Base-by-base conservation (phyloP, 1,140 invertebrate species). In the Pogonomyrmex californicus region DNA sequence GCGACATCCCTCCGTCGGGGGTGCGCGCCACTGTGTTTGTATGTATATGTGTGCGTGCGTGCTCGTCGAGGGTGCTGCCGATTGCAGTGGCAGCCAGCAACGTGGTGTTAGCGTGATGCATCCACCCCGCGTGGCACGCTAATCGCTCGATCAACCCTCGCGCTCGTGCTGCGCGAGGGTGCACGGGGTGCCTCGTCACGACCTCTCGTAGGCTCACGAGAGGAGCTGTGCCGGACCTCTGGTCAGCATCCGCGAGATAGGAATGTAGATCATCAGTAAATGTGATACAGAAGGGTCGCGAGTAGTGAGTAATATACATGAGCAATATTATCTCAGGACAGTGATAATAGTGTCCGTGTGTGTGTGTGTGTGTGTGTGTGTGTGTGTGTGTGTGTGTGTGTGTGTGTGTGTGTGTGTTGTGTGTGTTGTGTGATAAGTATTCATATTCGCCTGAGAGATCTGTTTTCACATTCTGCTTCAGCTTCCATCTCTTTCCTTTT, bases 1-100 rank as follows among this genome's bases (percentile, higher is more conserved):
- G 89, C 87, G 86, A 86, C 68, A 85, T 71, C 79, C 87, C 44
- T 77, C 38, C 66, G 83, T 75, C 62, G 88, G 76, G 86, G 86
- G 81, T 91, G 81, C 76, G 86, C 81, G 88, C 73, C 60, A 56
- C 60, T 63, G 68, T 49, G 49, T 62, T 1, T 66, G 38, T 49
- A 38, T 73, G 38, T 47, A 23, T 23, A 10, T 49, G 36, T 33
- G 54, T 36, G 38, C 2, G 62, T 58, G 7, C 5, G 38, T 66
- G 79, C 51, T 23, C 56, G 51, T 17, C 17, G 66, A 73, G 66
- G 70, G 66, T 70, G 41, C 68, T 47, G 79, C 66, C 51, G 54
- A 73, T 60, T 36, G 30, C 65, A 68, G 33, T 51, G 36, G 66
- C 65, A 82, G 78, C 44, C 44, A 82, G 41, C 70, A 83, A 30